Evolutionary conservation across 2,888 invertebrate genomes (phyloP).

Genomic region (Eristalis tenax): DNA sequence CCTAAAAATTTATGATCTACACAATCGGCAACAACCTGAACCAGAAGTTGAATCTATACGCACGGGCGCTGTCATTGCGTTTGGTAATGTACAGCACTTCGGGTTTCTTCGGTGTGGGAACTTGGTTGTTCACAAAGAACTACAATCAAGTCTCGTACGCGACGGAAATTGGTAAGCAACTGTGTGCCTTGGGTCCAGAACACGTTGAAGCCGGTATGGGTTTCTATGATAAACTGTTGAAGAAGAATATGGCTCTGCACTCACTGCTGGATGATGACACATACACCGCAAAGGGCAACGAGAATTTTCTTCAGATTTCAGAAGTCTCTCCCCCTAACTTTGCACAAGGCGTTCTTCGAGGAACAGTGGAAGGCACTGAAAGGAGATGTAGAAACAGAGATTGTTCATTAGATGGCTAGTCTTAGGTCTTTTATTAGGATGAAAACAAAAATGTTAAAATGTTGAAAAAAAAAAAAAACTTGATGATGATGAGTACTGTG

Average conservation of each 20-base stretch:
- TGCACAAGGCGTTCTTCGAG: conserved; percentile 87
- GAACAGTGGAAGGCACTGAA: conserved; percentile 80
- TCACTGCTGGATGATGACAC: conserved; percentile 85
- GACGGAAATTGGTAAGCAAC: conserved; percentile 83
- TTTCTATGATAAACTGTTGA: conserved; percentile 88
- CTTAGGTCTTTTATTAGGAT: conserved; percentile 51
- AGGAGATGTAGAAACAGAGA: conserved; percentile 9
- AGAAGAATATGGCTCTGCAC: conserved; percentile 88
- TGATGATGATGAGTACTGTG: too few species aligned
- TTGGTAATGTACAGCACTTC: conserved; percentile 83
- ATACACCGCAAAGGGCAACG: conserved; percentile 87
- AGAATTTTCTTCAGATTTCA: conserved; percentile 85
- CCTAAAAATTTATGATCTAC: conserved; percentile 84
- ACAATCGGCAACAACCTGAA: conserved; percentile 83
- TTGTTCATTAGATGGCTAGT: conserved; percentile 35
- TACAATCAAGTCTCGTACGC: conserved; percentile 85
- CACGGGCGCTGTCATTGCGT: conserved; percentile 82
- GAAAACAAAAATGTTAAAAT: conserved; percentile 52
- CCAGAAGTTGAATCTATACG: conserved; percentile 83
- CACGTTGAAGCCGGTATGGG: conserved; percentile 88
- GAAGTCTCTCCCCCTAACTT: conserved; percentile 85
- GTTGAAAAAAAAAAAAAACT: too few species aligned
- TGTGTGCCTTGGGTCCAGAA: conserved; percentile 83
- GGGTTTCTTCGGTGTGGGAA: conserved; percentile 83
- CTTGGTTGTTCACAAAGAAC: conserved; percentile 86